Conservation (phyloP, 2,888 invertebrate genomes). For the Lissocephala sabroskyi region DNA sequence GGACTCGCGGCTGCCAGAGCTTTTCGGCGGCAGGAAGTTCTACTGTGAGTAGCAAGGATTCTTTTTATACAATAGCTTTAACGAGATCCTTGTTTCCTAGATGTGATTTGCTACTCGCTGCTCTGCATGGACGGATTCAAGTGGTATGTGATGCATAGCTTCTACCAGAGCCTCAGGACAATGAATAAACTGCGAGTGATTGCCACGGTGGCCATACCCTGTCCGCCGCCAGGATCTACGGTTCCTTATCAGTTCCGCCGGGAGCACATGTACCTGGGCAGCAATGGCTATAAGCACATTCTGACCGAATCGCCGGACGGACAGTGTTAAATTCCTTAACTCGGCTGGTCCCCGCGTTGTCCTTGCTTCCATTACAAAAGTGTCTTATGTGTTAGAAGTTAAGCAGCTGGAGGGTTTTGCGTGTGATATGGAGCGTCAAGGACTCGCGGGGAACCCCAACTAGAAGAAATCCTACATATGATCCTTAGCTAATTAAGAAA, state of each 20-base stretch:
- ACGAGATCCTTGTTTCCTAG: slow-evolving; percentile 30
- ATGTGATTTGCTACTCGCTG: slow-evolving; percentile 56
- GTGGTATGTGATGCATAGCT: slow-evolving; percentile 70
- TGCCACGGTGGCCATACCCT: slow-evolving; percentile 72
- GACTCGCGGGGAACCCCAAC: too few relatives aligned
- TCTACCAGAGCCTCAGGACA: slow-evolving; percentile 68
- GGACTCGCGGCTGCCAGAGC: slow-evolving; percentile 55
- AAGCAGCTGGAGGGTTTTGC: too few relatives aligned
- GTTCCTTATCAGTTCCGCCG: slow-evolving; percentile 70
- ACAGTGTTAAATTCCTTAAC: slow-evolving; percentile 39
- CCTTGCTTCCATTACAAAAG: slow-evolving; percentile 9
- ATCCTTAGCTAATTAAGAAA: too few relatives aligned
- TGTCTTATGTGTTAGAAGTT: slow-evolving; percentile 11
- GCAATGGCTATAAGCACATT: slow-evolving; percentile 71
- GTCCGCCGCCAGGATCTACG: slow-evolving; percentile 69
- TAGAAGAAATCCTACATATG: too few relatives aligned
- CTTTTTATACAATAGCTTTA: background rate
- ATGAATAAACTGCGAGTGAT: slow-evolving; percentile 71
- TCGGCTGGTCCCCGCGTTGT: background rate
- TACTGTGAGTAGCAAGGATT: slow-evolving; percentile 63
- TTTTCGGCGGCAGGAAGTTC: slow-evolving; percentile 63
- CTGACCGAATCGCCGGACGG: slow-evolving; percentile 69
- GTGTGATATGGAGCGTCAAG: too few relatives aligned
- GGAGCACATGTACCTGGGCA: slow-evolving; percentile 72
- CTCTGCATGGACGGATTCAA: slow-evolving; percentile 64